Evolutionary conservation across 2,888 invertebrate species (phyloP), one percentile per base, ranked within the genome.

Genomic region (Apamea epomidion): DNA sequence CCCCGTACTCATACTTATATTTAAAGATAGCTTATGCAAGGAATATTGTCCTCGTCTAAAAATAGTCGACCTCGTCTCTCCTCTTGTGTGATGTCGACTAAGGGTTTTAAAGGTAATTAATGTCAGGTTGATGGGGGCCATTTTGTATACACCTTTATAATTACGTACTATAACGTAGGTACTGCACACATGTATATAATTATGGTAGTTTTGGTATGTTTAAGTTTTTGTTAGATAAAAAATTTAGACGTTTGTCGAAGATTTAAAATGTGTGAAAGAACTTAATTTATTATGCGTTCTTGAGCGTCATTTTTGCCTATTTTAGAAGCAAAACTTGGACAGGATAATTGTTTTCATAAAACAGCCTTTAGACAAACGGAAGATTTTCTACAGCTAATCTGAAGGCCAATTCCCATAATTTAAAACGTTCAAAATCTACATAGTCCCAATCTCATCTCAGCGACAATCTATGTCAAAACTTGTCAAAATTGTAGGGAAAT

Each of bases 91-190:
- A 67, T 67, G 82, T 77, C 25, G 54, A 77, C 45, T 82, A 77
- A 82, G 82, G 82, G 77, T 68, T 82, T 72, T 72, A n/a, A 68
- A 72, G 54, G 67, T 68, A 82, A 82, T 82, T 82, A 64, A 68
- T 82, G 68, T 77, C 29, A 62, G 54, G 68, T 18, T 60, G 29
- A 37, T 76, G 8, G n/a, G 45, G 60, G 25, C 10, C 10, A 65
- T 65, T 76, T 70, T 3, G 21, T 68, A 21, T n/a, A 60, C 12
- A 76, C 16, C 29, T 45, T 54, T 81, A 62, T 69, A 5, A 67
- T 32, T 60, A n/a, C 1, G 3, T 51, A 58, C 37, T 12, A 7
- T 25, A 16, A 7, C 12, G 1, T 58, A n/a, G 0, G 2, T 45
- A 45, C 10, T n/a, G 45, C 7, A 21, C 29, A 21, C 42, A 42